phyloP scores from a whole-genome alignment of 1,140 invertebrate species.

The Macrotrachela quadricornifera region DNA sequence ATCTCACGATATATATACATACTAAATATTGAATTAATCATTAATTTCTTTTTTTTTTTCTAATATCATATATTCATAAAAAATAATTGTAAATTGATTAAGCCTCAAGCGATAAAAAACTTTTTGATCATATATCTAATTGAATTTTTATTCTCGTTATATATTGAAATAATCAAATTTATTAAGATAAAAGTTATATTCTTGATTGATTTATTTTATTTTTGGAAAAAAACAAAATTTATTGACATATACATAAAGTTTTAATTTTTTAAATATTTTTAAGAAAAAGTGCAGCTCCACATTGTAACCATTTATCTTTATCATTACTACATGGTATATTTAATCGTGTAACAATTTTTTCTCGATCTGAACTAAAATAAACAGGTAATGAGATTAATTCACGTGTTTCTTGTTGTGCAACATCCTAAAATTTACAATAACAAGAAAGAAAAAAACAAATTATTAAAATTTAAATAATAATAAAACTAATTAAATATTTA shows the following conservation, averaged over 20 bases:
- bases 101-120: too few species aligned
- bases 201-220: too few species aligned
- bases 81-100: too few species aligned
- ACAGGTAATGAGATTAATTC: constrained; percentile 33
- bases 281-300: constrained; percentile 37
- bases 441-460: constrained; percentile 8
- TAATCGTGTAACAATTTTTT: constrained; percentile 33
- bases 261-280: constrained; percentile 18
- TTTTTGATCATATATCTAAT: too few species aligned
- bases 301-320: constrained; percentile 33
- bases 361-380: constrained; percentile 34
- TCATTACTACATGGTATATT: constrained; percentile 32
- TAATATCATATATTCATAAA: too few species aligned
- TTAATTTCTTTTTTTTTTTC: too few species aligned
- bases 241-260: not conserved
- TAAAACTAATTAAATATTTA: constrained; percentile 12
- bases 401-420: constrained; percentile 8
- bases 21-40: too few species aligned
- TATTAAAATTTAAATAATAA: constrained; percentile 9
- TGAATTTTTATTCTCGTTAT: too few species aligned
- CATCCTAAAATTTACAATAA: not conserved
- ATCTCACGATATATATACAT: too few species aligned
- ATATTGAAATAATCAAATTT: too few species aligned
- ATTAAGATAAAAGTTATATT: too few species aligned
- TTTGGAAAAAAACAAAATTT: too few species aligned